phyloP scores from a whole-genome alignment of 2,113 vertebrate genomes.

The Stegastes partitus region DNA sequence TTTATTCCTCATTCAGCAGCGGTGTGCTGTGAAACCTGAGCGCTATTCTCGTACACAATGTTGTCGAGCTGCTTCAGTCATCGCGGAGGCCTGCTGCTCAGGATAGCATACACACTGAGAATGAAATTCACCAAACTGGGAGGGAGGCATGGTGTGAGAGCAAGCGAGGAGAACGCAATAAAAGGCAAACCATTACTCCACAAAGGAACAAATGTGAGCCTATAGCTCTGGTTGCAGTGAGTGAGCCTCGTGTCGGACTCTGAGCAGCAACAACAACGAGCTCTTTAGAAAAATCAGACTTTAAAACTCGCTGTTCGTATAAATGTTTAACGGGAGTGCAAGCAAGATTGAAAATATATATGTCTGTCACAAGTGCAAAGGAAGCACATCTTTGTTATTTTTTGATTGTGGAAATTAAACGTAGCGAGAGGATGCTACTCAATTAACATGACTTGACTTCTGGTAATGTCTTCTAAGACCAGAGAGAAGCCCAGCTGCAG shows the following conservation, averaged over 20 bases:
- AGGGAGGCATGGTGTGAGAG: constrained; percentile 31
- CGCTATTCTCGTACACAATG: not conserved
- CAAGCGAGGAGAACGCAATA: constrained; percentile 15
- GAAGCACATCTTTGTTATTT: not conserved
- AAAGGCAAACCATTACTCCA: constrained; percentile 41
- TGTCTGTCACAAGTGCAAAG: not conserved
- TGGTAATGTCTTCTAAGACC: not conserved
- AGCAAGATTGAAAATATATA: not conserved
- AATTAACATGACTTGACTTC: not conserved
- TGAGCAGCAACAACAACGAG: constrained; percentile 9
- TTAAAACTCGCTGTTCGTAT: not conserved
- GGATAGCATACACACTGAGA: constrained; percentile 41
- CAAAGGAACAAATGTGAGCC: constrained; percentile 31
- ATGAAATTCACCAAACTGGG: constrained; percentile 37
- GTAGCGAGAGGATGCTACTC: not conserved
- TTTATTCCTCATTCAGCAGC: constrained; percentile 25
- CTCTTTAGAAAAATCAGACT: not conserved
- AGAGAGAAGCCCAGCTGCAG: not conserved
- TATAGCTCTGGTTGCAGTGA: constrained; percentile 19
- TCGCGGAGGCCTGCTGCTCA: constrained; percentile 42
- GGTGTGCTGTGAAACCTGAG: constrained; percentile 41
- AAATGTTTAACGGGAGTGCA: not conserved
- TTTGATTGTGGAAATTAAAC: not conserved
- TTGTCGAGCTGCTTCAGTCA: constrained; percentile 36
- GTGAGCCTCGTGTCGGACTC: not conserved